phyloP scores from a whole-genome alignment of 1,140 invertebrate genomes.

The Eufriesea mexicana region DNA sequence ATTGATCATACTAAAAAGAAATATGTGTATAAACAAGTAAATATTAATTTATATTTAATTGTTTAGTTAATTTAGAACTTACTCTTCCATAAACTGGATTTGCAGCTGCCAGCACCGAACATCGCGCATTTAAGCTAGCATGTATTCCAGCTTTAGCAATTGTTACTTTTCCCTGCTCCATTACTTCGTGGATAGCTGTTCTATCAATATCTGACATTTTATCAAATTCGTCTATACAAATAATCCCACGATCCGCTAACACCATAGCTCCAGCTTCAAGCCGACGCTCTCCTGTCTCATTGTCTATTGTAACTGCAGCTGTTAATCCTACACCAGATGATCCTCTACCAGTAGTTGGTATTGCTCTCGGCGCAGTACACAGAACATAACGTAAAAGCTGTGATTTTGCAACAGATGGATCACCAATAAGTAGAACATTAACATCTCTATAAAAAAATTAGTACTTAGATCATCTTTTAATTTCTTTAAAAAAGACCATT shows the following conservation, averaged over 20 bases:
- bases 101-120: slow-evolving; percentile 98
- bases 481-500: background rate
- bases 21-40: background rate
- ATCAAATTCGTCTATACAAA: slow-evolving; percentile 99
- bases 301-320: slow-evolving; percentile 97
- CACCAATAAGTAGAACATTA: slow-evolving; percentile 98
- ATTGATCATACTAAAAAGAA: slow-evolving; percentile 94
- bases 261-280: slow-evolving; percentile 99
- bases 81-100: slow-evolving; percentile 99
- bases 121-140: slow-evolving; percentile 98
- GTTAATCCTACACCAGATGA: slow-evolving; percentile 98
- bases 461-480: background rate
- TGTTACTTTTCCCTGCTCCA: slow-evolving; percentile 97
- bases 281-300: slow-evolving; percentile 94
- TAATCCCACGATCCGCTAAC: slow-evolving; percentile 98
- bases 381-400: slow-evolving; percentile 98
- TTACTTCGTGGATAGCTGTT: slow-evolving; percentile 99
- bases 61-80: slow-evolving; percentile 70
- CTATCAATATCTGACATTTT: slow-evolving; percentile 99
- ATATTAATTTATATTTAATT: background rate
- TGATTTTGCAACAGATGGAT: slow-evolving; percentile 99
- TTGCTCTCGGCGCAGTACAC: slow-evolving; percentile 95
- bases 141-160: slow-evolving; percentile 99
- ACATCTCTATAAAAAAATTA: slow-evolving; percentile 89
- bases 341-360: slow-evolving; percentile 98